Conservation (phyloP, 2,888 invertebrate species). For the Scaptomyza reducta region DNA sequence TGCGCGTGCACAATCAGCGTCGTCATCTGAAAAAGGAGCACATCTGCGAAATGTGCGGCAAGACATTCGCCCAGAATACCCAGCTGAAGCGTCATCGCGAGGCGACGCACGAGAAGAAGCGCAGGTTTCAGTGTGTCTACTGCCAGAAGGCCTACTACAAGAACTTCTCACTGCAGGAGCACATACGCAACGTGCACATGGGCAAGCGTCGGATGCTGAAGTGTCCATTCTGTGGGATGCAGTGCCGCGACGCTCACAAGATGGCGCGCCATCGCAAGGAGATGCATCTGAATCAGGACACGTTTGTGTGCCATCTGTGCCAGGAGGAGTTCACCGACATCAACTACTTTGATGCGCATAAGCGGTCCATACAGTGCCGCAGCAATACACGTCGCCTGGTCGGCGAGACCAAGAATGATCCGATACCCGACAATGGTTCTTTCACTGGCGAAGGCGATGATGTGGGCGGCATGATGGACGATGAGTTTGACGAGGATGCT, state of each 20-base stretch:
- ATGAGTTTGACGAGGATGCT: conserved; percentile 65
- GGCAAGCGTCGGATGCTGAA: conserved; percentile 79
- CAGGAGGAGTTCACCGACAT: conserved; percentile 81
- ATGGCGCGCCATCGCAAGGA: conserved; percentile 81
- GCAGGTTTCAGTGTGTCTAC: conserved; percentile 74
- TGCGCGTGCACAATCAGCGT: conserved; percentile 80
- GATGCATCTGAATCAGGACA: conserved; percentile 76
- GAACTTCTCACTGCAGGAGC: conserved; percentile 80
- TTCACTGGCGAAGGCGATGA: conserved; percentile 15
- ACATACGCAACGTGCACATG: conserved; percentile 80
- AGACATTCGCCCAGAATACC: conserved; percentile 80
- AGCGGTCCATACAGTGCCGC: conserved; percentile 81
- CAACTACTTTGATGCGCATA: conserved; percentile 81
- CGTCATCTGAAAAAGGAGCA: conserved; percentile 80
- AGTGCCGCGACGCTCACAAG: conserved; percentile 81
- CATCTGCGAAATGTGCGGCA: conserved; percentile 80
- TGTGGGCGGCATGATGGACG: conserved; percentile 46
- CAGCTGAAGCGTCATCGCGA: conserved; percentile 80
- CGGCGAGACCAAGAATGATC: conserved; percentile 9
- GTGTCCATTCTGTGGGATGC: conserved; percentile 81
- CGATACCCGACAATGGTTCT: background rate
- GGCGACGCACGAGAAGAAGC: conserved; percentile 80
- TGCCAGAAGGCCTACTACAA: conserved; percentile 81
- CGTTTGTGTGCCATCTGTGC: conserved; percentile 75
- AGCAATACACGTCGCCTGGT: conserved; percentile 73